Base-by-base conservation (phyloP, 2,113 vertebrate genomes). In the Colius striatus region DNA sequence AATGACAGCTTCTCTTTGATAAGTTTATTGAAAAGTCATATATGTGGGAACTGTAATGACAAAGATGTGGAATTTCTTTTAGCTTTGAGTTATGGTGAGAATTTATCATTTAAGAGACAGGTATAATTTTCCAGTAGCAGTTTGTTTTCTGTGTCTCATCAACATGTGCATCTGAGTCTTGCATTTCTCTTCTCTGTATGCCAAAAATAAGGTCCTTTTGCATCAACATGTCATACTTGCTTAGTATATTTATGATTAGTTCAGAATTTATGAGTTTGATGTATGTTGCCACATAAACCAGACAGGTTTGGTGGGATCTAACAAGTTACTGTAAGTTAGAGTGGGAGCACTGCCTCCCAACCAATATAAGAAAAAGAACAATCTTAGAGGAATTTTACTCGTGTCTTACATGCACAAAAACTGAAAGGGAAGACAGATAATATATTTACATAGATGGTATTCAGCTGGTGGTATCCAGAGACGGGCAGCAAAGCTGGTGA, bases 31-130 rank as follows among this genome's bases (percentile, higher is more conserved):
- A 94, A 94, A 91, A 88, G 54, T 90, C 38, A 63, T 66, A 55
- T 70, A 76, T 85, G 38, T 92, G 63, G 55, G 82, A 96, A 86
- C 14, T 65, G 60, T 50, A 93, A 63, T 53, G 61, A 80, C 75
- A 96, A 84, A 19, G 7, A 81, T 68, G 38, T 68, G 48, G 76
- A 92, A 86, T 92, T 90, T 90, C 47, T 92, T 88, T 88, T 88
- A 86, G 38, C 25, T 78, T 89, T 93, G 95, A 96, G 34, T 86
- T 90, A 94, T 94, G 85, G 67, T 88, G 57, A 93, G 90, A 91
- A 93, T 95, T 90, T 82, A 63, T 97, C 53, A 95, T 88, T 94
- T 90, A 86, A 77, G 65, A 81, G 65, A 83, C 85, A 94, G 85
- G 84, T 88, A 94, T 65, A 57, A 77, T 94, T 95, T 94, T 84